Evolutionary conservation across 1,140 invertebrate species (phyloP).

Genomic region (Calliopsis andreniformis): DNA sequence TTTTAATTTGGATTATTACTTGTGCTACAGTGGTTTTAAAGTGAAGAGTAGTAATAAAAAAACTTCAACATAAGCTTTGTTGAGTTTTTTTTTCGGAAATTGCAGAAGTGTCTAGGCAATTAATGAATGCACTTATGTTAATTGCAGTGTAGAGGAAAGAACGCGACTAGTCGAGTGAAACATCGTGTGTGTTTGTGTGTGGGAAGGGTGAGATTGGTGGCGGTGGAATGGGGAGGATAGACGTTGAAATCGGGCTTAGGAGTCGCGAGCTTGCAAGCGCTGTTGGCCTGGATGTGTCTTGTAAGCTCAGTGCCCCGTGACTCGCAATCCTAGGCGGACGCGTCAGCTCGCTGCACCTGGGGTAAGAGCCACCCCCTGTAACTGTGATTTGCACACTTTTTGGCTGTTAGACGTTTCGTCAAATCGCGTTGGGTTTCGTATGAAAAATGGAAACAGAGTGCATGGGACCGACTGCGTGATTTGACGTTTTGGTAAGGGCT

Average conservation of each 20-base stretch:
- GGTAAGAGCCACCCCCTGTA: conserved; percentile 38
- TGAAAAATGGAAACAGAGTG: not conserved
- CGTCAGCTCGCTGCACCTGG: conserved; percentile 37
- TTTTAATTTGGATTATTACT: too few species aligned
- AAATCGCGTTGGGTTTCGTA: not conserved
- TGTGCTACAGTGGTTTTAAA: too few species aligned
- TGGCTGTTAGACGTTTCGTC: not conserved
- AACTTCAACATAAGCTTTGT: too few species aligned
- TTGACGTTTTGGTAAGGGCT: not conserved
- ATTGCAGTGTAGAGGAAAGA: not conserved
- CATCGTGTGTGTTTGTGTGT: conserved; percentile 27
- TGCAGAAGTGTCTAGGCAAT: too few species aligned
- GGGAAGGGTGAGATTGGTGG: conserved; percentile 17
- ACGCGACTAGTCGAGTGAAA: conserved; percentile 22
- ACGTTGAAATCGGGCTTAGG: conserved; percentile 62
- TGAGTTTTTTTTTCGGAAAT: too few species aligned
- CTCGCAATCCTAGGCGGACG: conserved; percentile 75
- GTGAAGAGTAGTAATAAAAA: too few species aligned
- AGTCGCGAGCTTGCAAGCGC: conserved; percentile 62
- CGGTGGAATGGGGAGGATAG: conserved; percentile 54
- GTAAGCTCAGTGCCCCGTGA: conserved; percentile 76
- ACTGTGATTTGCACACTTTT: not conserved
- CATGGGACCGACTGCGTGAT: not conserved
- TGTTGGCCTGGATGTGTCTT: conserved; percentile 74
- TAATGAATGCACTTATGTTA: too few species aligned